These are phyloP conservation scores for Columba livia DNA, from an alignment of 2,113 vertebrate genomes.

Conservation along the genomic window DNA sequence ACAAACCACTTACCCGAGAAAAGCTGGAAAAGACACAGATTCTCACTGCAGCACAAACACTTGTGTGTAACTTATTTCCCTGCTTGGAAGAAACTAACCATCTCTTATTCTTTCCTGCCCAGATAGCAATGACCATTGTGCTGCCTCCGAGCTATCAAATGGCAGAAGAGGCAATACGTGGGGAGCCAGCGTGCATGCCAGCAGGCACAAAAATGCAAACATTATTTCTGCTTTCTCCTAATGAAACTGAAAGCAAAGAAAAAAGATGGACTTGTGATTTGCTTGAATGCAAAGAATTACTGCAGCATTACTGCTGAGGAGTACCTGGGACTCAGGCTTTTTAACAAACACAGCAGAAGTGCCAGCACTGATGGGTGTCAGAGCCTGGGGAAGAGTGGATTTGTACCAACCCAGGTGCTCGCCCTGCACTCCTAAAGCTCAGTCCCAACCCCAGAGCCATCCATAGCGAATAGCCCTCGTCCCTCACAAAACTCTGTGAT, in stretches of 20 bases:
- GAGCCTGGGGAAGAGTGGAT: not conserved
- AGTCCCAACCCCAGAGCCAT: not conserved
- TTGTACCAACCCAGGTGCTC: not conserved
- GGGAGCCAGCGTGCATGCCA: not conserved
- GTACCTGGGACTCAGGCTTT: not conserved
- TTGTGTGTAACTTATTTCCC: not conserved
- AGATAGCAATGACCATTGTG: not conserved
- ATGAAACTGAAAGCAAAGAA: not conserved
- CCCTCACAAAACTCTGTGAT: not conserved
- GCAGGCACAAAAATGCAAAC: not conserved
- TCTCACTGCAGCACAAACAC: not conserved
- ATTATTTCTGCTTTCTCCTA: not conserved
- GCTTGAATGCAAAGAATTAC: not conserved
- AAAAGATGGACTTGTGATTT: not conserved
- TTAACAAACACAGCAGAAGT: not conserved
- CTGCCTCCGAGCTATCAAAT: not conserved
- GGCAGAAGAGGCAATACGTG: not conserved
- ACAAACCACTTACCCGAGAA: not conserved
- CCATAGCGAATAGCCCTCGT: rapidly evolving
- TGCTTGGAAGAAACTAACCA: not conserved
- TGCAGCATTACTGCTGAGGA: not conserved
- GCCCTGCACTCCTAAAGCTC: not conserved
- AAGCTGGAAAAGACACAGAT: not conserved
- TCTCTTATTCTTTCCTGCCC: not conserved
- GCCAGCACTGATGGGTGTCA: not conserved